Base-by-base conservation (phyloP, 2,888 invertebrate genomes). In the Ecliptopera silaceata region DNA sequence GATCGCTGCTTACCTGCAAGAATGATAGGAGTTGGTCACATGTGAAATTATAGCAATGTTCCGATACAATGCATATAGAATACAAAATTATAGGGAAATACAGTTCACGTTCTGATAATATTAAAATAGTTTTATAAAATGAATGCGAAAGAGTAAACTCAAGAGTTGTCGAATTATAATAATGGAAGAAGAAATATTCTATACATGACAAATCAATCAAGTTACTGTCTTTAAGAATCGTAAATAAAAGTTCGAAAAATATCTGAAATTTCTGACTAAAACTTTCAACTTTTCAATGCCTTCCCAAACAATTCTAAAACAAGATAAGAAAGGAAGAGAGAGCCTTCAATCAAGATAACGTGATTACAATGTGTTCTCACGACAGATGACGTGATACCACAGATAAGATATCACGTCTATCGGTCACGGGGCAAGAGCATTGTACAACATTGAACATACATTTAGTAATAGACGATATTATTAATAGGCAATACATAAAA, bases 281-380 rank as follows among this genome's bases (percentile, higher is more conserved):
- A 55, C n/a, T 31, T 41, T 41, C 31, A 26, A 26, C 18, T 17
- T 44, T 41, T 41, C 31, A 26, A 26, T 29, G 12, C 38, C 13
- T 10, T 17, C 22, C 34, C 13, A 43, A 44, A 32, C 11, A 39
- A 42, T 52, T 54, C 12, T 50, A 52, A 55, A 54, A 63, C 62
- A 6, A 62, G 63, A 69, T 73, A 75, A 74, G 63, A 66, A 59
- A 59, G 50, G 66, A 65, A 67, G 66, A 71, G 60, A 71, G 65
- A 70, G n/a, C 77, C 75, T 77, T 82, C 79, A 75, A 82, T 82
- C 82, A 81, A 76, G 82, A 84, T 83, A 82, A 45, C 34, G 46
- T 11, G 77, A 76, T 78, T 80, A 72, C 60, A 61, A 48, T 59
- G 62, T 68, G 45, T 58, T 71, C 63, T 64, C 65, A 65, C 66